Conservation (phyloP, 2,113 vertebrate genomes). For the Okapia johnstoni region DNA sequence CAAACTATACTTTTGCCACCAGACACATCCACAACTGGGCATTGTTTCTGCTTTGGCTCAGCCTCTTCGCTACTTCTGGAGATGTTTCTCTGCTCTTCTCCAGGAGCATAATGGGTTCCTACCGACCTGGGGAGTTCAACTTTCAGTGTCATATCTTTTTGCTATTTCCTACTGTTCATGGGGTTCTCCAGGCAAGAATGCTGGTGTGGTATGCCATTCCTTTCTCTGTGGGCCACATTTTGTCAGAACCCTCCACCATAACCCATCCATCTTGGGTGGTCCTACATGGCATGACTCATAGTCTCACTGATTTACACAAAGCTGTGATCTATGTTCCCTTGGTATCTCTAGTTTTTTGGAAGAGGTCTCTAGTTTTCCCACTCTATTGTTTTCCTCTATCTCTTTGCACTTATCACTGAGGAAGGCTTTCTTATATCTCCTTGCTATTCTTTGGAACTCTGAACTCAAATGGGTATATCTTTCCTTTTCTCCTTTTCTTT, state of each 20-base stretch:
- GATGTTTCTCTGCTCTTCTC: background rate
- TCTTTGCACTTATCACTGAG: background rate
- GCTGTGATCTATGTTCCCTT: background rate
- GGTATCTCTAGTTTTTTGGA: background rate
- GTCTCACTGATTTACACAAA: background rate
- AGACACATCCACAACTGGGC: background rate
- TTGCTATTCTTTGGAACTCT: background rate
- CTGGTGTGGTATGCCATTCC: background rate
- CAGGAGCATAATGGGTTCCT: background rate
- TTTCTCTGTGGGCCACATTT: background rate
- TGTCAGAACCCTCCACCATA: background rate
- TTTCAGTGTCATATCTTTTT: background rate
- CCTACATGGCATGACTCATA: background rate
- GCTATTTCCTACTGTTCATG: background rate
- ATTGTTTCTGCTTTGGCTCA: background rate
- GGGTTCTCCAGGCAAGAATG: background rate
- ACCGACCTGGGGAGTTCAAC: background rate
- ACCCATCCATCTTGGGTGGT: background rate
- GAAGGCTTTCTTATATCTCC: background rate
- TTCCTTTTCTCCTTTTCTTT: background rate
- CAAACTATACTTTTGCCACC: background rate
- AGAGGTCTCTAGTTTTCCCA: background rate
- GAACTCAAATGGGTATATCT: background rate
- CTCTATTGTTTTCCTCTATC: background rate
- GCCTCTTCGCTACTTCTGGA: background rate